A percentile compares a stretch with the other conserved stretches of the same genome.
These are phyloP conservation scores for Antennarius striatus DNA, from an alignment of 2,113 vertebrate genomes.

Conservation along the genomic window DNA sequence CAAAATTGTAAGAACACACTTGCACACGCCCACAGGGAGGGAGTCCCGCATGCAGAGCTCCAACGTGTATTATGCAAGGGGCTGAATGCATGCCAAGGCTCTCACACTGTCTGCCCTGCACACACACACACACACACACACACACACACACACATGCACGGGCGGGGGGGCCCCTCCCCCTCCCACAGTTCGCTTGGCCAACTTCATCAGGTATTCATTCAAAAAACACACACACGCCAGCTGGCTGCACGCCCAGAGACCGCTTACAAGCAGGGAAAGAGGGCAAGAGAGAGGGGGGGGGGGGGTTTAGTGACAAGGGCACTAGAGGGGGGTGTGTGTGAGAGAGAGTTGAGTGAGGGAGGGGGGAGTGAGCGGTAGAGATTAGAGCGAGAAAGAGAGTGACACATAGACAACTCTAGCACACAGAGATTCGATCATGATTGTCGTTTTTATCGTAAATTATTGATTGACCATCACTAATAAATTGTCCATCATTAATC, in stretches of 20 bases:
- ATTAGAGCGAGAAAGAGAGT: constrained; percentile 45
- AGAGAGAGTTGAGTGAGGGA: constrained; percentile 44
- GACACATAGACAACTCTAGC: constrained; percentile 25
- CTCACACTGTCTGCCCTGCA: constrained; percentile 61
- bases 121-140: constrained; percentile 47
- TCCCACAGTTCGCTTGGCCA: constrained; percentile 81
- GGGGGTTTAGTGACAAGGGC: constrained; percentile 56
- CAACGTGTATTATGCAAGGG: constrained; percentile 79
- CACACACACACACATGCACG: constrained; percentile 29
- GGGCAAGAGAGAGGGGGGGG: constrained; percentile 38
- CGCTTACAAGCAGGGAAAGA: constrained; percentile 69
- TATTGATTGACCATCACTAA: not conserved
- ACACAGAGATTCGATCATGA: too few relatives aligned
- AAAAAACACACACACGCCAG: constrained; percentile 82
- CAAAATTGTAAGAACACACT: constrained; percentile 55
- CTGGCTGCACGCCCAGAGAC: constrained; percentile 78
- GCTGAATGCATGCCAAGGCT: constrained; percentile 79
- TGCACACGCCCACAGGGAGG: constrained; percentile 72
- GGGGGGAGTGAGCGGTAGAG: constrained; percentile 48
- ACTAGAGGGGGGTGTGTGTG: constrained; percentile 26
- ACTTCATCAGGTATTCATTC: constrained; percentile 94
- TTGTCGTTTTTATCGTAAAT: too few relatives aligned
- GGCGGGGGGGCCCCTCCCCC: constrained; percentile 56
- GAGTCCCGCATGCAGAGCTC: constrained; percentile 76
- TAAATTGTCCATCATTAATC: not conserved